Evolutionary conservation across 2,888 invertebrate species (phyloP).

Genomic region (Eupithecia tripunctaria): DNA sequence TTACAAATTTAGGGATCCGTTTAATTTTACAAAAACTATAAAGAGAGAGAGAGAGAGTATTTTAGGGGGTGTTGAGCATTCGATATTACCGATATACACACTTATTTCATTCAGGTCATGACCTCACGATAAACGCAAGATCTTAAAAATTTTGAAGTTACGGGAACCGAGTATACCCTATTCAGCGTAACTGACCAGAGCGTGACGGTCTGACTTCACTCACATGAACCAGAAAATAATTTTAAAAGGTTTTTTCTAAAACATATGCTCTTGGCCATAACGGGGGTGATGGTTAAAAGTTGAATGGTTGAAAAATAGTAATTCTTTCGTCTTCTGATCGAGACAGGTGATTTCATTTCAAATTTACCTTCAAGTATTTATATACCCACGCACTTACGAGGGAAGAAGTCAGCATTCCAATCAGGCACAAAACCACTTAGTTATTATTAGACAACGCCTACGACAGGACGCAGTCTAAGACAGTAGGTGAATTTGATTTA

Average conservation of each 20-base stretch:
- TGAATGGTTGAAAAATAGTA: neutral
- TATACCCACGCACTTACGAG: neutral
- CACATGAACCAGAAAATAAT: neutral
- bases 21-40: neutral
- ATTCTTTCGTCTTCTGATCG: neutral
- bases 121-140: neutral
- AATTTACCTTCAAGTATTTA: neutral
- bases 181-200: neutral
- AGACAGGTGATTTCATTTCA: neutral
- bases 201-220: neutral
- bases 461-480: neutral
- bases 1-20: conserved; percentile 48
- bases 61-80: neutral
- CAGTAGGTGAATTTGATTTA: neutral
- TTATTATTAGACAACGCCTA: neutral
- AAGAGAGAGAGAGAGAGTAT: neutral
- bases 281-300: no score
- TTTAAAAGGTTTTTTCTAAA: neutral
- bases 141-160: neutral
- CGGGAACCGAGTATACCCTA: neutral
- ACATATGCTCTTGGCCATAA: neutral
- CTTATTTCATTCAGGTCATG: no score
- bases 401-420: neutral
- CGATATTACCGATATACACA: no score
- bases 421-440: neutral